These are phyloP conservation scores for Pseudomugil tenellus DNA, from an alignment of 2,797 vertebrate genomes.

Conservation along the genomic window DNA sequence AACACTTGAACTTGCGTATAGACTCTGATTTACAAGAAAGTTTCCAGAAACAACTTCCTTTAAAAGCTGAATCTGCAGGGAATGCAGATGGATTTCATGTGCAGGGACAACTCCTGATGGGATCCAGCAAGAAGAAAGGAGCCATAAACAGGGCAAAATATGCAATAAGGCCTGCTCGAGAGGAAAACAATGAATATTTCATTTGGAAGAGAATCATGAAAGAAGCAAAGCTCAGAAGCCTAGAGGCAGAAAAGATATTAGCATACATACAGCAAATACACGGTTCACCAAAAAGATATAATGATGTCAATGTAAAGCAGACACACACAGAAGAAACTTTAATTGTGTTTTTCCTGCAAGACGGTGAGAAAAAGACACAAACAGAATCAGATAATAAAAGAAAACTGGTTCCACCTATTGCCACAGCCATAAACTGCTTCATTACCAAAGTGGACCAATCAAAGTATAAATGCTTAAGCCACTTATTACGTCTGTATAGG, in stretches of 20 bases:
- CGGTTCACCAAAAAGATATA: conserved; percentile 3
- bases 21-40: background rate
- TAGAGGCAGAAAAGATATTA: conserved; percentile 13
- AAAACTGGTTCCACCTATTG: background rate
- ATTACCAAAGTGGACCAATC: conserved; percentile 6
- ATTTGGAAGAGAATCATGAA: conserved; percentile 27
- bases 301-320: conserved; percentile 25
- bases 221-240: conserved; percentile 19
- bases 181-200: conserved; percentile 36
- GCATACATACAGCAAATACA: background rate
- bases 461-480: background rate
- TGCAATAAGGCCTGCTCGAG: conserved; percentile 9
- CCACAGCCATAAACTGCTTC: conserved; percentile 1
- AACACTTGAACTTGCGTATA: conserved; percentile 7
- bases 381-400: background rate
- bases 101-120: conserved; percentile 9
- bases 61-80: conserved; percentile 19
- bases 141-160: conserved; percentile 24
- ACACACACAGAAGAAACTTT: conserved; percentile 19
- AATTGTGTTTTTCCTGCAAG: conserved; percentile 20
- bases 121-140: conserved; percentile 15
- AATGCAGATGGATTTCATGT: conserved; percentile 21
- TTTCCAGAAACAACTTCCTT: conserved; percentile 19
- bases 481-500: conserved; percentile 6
- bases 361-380: conserved; percentile 6